Conservation (phyloP, 1,140 invertebrate genomes). For the Drosophila ogumai region DNA sequence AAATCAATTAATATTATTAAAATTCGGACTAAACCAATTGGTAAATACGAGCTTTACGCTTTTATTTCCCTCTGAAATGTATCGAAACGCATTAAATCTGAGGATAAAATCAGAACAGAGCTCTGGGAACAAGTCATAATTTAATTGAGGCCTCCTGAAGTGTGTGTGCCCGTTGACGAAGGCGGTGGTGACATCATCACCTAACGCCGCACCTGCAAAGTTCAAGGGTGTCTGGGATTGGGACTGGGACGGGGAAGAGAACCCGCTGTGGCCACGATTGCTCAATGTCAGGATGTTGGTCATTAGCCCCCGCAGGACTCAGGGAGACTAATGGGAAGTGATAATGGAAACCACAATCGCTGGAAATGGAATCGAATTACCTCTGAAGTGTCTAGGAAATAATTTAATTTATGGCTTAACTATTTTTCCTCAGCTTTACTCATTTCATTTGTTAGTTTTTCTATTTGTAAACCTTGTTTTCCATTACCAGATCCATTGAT, state of each 20-base stretch:
- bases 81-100: neutral
- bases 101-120: neutral
- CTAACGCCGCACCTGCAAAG: constrained; percentile 30
- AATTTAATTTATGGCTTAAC: neutral
- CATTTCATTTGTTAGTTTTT: neutral
- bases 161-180: neutral
- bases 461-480: neutral
- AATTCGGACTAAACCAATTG: neutral
- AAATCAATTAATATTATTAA: no score
- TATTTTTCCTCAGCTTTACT: neutral
- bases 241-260: no score
- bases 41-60: neutral
- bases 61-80: no score
- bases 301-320: constrained; percentile 9
- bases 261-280: constrained; percentile 15
- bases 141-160: constrained; percentile 12
- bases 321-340: neutral
- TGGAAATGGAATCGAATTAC: constrained; percentile 15
- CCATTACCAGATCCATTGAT: neutral
- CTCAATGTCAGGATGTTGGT: constrained; percentile 39
- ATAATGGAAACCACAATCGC: neutral
- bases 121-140: constrained; percentile 1
- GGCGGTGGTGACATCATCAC: constrained; percentile 40
- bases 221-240: constrained; percentile 11
- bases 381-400: constrained; percentile 6